Percentiles rank a stretch among this genome's conserved stretches.
phyloP scores from a whole-genome alignment of 1,140 invertebrate species.

The Subanguina moxae region DNA sequence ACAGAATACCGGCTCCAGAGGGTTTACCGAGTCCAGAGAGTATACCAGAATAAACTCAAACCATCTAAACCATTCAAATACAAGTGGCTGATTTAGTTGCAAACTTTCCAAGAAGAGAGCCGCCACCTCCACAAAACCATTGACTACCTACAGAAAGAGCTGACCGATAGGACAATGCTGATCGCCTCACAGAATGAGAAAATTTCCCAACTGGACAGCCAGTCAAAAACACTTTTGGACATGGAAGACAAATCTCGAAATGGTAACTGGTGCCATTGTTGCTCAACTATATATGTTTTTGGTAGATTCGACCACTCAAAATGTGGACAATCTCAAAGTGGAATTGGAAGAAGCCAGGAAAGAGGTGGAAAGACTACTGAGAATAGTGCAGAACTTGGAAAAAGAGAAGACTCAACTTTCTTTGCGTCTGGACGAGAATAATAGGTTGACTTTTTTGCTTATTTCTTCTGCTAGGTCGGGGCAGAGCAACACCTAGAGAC shows the following conservation, averaged over 20 bases:
- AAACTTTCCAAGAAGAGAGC: slow-evolving; percentile 38
- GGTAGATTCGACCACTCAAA: background rate
- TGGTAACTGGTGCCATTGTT: background rate
- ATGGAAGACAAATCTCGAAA: background rate
- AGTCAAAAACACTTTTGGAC: slow-evolving; percentile 16
- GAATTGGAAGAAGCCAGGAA: slow-evolving; percentile 36
- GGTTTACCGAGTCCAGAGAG: too few species aligned
- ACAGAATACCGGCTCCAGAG: too few species aligned
- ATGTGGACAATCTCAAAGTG: slow-evolving; percentile 14
- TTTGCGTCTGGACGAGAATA: slow-evolving; percentile 3
- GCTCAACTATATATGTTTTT: too few species aligned
- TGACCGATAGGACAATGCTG: slow-evolving; percentile 40
- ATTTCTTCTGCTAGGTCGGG: too few species aligned
- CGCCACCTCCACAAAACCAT: slow-evolving; percentile 34
- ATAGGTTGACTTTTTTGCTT: slow-evolving; percentile 6
- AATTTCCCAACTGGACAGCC: slow-evolving; percentile 43
- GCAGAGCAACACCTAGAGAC: too few species aligned
- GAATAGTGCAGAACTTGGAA: slow-evolving; percentile 30
- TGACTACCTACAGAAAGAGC: slow-evolving; percentile 40
- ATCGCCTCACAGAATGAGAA: slow-evolving; percentile 49
- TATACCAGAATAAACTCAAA: too few species aligned
- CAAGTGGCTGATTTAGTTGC: slow-evolving; percentile 17
- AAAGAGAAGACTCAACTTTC: slow-evolving; percentile 23
- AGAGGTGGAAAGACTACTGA: slow-evolving; percentile 31
- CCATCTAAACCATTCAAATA: too few species aligned